phyloP scores from a whole-genome alignment of 2,797 vertebrate genomes.

The Yasuhikotakia modesta region DNA sequence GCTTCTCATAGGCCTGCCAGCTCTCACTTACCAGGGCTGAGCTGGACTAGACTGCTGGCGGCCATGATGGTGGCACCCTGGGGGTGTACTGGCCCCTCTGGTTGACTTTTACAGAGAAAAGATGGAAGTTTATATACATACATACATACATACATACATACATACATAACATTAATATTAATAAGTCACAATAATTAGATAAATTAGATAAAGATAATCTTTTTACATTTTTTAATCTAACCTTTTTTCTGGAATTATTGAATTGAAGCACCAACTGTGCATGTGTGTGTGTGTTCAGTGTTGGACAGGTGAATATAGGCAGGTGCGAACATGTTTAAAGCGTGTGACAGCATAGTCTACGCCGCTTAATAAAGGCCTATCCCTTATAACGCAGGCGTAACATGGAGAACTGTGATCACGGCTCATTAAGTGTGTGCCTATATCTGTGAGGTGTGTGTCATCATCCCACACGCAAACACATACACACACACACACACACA shows the following conservation, averaged over 20 bases:
- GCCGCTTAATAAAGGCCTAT: conserved; percentile 57
- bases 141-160: too few relatives aligned
- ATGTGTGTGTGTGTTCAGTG: background rate
- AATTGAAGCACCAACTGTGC: conserved; percentile 22
- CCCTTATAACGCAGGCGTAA: conserved; percentile 38
- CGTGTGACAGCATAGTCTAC: conserved; percentile 21
- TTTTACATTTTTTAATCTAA: conserved; percentile 27
- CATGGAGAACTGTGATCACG: conserved; percentile 61
- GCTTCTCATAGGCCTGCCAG: conserved; percentile 52
- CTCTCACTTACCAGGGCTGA: conserved; percentile 53
- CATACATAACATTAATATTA: too few relatives aligned
- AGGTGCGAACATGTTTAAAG: conserved; percentile 32
- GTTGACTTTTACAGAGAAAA: conserved; percentile 44
- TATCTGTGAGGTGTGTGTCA: conserved; percentile 59
- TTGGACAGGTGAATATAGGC: conserved; percentile 36
- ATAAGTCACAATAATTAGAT: too few relatives aligned
- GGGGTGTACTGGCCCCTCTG: conserved; percentile 47
- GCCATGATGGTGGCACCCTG: conserved; percentile 32
- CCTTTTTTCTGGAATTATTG: conserved; percentile 20
- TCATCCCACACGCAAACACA: conserved; percentile 48
- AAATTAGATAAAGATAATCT: too few relatives aligned
- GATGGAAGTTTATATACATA: conserved; percentile 30
- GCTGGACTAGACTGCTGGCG: conserved; percentile 34
- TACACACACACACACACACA: too few relatives aligned
- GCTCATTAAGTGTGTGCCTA: conserved; percentile 64